These are phyloP conservation scores for Perizoma flavofasciatum DNA, from an alignment of 2,888 invertebrate species.

Conservation along the genomic window DNA sequence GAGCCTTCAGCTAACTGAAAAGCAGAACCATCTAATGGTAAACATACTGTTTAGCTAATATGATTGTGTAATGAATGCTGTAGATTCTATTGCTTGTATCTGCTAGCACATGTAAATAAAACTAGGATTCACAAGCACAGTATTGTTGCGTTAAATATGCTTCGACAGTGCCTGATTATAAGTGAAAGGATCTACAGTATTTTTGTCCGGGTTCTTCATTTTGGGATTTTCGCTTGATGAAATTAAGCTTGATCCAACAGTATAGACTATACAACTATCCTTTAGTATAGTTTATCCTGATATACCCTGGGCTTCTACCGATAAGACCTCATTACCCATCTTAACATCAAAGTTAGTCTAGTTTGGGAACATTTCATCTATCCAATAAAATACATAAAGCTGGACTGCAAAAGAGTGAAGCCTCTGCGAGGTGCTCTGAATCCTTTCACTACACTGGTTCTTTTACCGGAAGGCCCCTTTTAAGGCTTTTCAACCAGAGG, in stretches of 20 bases:
- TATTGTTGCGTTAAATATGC: constrained; percentile 30
- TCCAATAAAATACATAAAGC: no score
- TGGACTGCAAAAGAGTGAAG: no score
- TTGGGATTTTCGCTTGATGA: constrained; percentile 31
- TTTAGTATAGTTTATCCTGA: background rate
- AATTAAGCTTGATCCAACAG: constrained; percentile 21
- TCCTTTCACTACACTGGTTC: no score
- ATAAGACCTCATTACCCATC: background rate
- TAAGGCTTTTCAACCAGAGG: no score
- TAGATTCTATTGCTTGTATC: constrained; percentile 66
- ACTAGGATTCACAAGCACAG: constrained; percentile 43
- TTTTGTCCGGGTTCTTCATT: constrained; percentile 25
- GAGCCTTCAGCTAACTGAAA: constrained; percentile 11
- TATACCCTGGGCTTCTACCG: constrained; percentile 12
- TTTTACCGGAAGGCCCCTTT: no score
- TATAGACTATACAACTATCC: background rate
- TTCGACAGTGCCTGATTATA: constrained; percentile 34
- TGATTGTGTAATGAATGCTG: constrained; percentile 47
- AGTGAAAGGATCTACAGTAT: constrained; percentile 62
- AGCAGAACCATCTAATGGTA: background rate
- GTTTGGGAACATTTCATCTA: background rate
- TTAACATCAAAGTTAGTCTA: background rate
- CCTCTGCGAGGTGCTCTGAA: no score
- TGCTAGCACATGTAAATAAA: constrained; percentile 56
- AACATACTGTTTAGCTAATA: constrained; percentile 27